Evolutionary conservation across 2,888 invertebrate species (phyloP).

Genomic region (Drosophila longiperda): DNA sequence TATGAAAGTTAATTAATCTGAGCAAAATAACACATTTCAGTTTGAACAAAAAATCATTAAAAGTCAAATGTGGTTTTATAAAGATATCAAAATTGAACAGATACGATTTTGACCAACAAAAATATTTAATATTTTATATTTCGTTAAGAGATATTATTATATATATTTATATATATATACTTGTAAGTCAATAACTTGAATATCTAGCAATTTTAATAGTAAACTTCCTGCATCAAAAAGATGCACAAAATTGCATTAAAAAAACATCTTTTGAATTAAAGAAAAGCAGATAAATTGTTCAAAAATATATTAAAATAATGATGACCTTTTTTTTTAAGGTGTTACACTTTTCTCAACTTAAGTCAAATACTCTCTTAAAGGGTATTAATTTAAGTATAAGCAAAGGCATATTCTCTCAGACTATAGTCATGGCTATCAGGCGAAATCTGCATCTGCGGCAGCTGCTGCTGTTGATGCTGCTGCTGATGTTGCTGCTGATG

Average conservation of each 20-base stretch:
- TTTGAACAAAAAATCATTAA: background rate
- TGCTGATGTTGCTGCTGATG: conserved; percentile 26
- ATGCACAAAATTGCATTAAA: background rate
- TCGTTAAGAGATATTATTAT: background rate
- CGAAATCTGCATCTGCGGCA: conserved; percentile 50
- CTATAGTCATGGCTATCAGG: conserved; percentile 46
- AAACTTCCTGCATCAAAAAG: background rate
- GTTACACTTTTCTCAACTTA: background rate
- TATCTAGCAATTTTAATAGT: background rate
- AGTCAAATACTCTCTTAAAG: background rate
- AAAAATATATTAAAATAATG: background rate
- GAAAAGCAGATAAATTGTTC: background rate
- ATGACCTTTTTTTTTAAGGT: background rate
- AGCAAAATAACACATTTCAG: background rate
- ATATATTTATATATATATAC: too few species aligned
- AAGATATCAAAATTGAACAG: background rate
- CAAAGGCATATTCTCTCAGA: conserved; percentile 14
- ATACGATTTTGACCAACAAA: background rate
- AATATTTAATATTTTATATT: background rate
- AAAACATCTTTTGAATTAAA: background rate
- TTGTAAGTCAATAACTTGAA: background rate
- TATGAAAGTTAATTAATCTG: background rate
- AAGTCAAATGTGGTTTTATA: background rate
- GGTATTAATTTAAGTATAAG: conserved; percentile 17
- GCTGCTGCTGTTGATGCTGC: conserved; percentile 31